Percentiles rank a stretch among this genome's conserved stretches.
These are phyloP conservation scores for Oxytorus armatus DNA, from an alignment of 2,888 invertebrate species.

Conservation along the genomic window DNA sequence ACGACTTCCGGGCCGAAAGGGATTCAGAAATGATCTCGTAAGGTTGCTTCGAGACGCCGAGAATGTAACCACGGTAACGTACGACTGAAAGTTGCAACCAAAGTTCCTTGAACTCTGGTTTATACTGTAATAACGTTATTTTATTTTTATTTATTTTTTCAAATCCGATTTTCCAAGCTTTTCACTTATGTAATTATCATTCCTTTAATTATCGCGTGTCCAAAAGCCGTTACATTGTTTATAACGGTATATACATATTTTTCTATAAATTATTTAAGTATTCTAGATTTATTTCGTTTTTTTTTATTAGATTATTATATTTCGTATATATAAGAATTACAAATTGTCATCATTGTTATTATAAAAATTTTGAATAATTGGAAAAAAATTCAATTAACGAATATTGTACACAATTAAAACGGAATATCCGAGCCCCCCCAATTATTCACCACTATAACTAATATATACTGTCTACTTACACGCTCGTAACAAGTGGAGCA, in stretches of 20 bases:
- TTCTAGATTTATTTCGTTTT: too few species aligned
- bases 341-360: too few species aligned
- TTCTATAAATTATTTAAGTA: too few species aligned
- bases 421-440: not conserved
- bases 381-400: too few species aligned
- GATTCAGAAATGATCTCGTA: slow-evolving; percentile 49
- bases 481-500: slow-evolving; percentile 8
- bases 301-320: too few species aligned
- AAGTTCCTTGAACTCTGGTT: slow-evolving; percentile 56
- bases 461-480: not conserved
- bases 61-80: slow-evolving; percentile 36
- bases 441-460: not conserved
- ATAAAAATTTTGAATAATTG: too few species aligned
- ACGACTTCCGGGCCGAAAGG: slow-evolving; percentile 57
- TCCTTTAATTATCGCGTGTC: not conserved
- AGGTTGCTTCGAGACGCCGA: slow-evolving; percentile 11
- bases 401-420: not conserved
- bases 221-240: too few species aligned
- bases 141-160: not conserved
- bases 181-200: not conserved
- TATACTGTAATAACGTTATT: slow-evolving; percentile 4
- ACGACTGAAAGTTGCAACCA: slow-evolving; percentile 52
- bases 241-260: too few species aligned
- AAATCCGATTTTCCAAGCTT: not conserved
- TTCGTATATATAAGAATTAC: too few species aligned